Base-by-base conservation (phyloP, 2,888 invertebrate genomes). In the Polyploca ridens region DNA sequence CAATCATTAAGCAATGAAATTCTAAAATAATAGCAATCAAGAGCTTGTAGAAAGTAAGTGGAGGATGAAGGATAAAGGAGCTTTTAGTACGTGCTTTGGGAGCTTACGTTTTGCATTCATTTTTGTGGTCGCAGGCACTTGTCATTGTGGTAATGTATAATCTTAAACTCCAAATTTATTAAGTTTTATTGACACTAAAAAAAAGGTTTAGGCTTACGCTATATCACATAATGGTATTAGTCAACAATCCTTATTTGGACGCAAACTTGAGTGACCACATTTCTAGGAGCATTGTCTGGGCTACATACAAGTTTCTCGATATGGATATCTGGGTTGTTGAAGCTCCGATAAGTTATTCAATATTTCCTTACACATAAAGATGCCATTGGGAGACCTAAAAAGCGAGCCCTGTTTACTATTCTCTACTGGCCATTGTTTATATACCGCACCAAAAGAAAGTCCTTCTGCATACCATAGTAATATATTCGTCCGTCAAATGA, bases 371-470 rank as follows among this genome's bases (percentile, higher is more conserved):
- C 73, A 67, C 66, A 71, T 72, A 73, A 71, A 76, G 73, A 70
- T 74, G 77, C 66, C 78, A 81, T 73, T 72, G 74, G 72, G 78
- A 82, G 78, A 72, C 79, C 82, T 80, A 83, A 82, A 84, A 78
- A 80, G 73, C 67, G 73, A 72, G 67, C 69, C 70, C 89, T 89
- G 82, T 74, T 93, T 90, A 83, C 85, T 91, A 93, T 92, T 89
- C 93, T 77, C 77, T 59, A 77, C 86, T 66, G 72, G 79, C 78
- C 85, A 78, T 83, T 83, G 85, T 87, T 86, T 86, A 83, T 85
- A 88, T 87, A 82, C 54, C 88, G 88, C 79, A 84, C 93, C 90
- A 91, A 94, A 93, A 91, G 94, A 94, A 94, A 94, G 94, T 92
- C 86, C 87, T 84, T 85, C 88, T 85, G 85, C 87, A 90, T 90